phyloP scores from a whole-genome alignment of 2,113 vertebrate species.

The Alces alces region DNA sequence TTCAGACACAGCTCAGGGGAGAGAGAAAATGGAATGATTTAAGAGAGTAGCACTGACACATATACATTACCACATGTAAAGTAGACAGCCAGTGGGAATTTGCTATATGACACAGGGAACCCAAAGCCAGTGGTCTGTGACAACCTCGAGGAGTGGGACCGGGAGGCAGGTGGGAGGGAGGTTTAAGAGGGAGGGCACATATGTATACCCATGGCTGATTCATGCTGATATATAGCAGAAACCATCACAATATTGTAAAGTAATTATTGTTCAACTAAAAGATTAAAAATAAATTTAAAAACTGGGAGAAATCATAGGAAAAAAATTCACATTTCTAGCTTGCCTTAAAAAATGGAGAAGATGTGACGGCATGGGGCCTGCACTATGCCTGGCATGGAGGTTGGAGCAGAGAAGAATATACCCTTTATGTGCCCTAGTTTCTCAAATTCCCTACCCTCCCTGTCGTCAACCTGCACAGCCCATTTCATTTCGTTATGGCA shows the following conservation, averaged over 20 bases:
- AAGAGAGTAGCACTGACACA: neutral
- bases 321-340: neutral
- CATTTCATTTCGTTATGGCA: neutral
- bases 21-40: neutral
- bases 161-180: neutral
- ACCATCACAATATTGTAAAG: neutral
- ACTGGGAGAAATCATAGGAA: neutral
- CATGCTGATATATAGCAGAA: neutral
- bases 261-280: neutral
- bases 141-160: neutral
- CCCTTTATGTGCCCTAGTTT: neutral
- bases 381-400: neutral
- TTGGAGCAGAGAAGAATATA: rapidly evolving
- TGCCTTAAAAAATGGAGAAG: neutral
- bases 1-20: rapidly evolving
- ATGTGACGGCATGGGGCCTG: neutral
- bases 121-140: neutral
- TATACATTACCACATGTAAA: neutral
- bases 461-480: neutral
- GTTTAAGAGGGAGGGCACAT: neutral
- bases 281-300: neutral
- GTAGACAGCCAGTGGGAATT: neutral
- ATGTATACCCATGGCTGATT: neutral
- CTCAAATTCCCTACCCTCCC: neutral
- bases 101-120: neutral